phyloP scores from a whole-genome alignment of 2,888 invertebrate genomes.

The Sylvicola cinctus region DNA sequence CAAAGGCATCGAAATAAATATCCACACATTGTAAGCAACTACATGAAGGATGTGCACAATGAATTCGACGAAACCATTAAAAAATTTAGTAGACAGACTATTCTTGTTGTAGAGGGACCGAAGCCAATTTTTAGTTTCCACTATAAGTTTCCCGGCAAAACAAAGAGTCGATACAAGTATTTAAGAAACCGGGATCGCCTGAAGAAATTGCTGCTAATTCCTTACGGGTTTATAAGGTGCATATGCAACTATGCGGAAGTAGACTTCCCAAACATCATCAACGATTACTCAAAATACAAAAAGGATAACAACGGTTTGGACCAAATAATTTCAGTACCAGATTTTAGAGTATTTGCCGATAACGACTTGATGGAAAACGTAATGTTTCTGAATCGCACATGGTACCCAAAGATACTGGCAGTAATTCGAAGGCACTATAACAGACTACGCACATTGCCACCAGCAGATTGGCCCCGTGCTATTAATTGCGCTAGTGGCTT shows the following conservation, averaged over 20 bases:
- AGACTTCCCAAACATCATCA: slow-evolving; percentile 22
- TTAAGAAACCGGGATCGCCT: slow-evolving; percentile 33
- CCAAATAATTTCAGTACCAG: slow-evolving; percentile 8
- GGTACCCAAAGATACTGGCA: slow-evolving; percentile 23
- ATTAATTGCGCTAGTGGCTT: slow-evolving; percentile 27
- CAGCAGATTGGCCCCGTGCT: slow-evolving; percentile 17
- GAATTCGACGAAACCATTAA: slow-evolving; percentile 40
- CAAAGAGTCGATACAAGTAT: slow-evolving; percentile 35
- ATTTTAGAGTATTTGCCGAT: slow-evolving; percentile 14
- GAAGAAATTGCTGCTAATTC: slow-evolving; percentile 33
- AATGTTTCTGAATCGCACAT: slow-evolving; percentile 21
- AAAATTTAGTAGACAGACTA: slow-evolving; percentile 38
- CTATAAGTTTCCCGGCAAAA: slow-evolving; percentile 40
- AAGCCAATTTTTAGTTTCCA: slow-evolving; percentile 22
- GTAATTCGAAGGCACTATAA: slow-evolving; percentile 17
- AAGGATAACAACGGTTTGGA: slow-evolving; percentile 7
- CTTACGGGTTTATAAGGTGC: slow-evolving; percentile 38
- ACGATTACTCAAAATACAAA: slow-evolving; percentile 16
- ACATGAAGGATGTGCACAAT: slow-evolving; percentile 29
- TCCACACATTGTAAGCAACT: slow-evolving; percentile 27
- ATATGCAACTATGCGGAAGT: slow-evolving; percentile 17
- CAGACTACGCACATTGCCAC: slow-evolving; percentile 13
- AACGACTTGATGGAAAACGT: slow-evolving; percentile 21
- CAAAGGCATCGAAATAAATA: slow-evolving; percentile 32
- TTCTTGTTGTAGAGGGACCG: slow-evolving; percentile 28